Evolutionary conservation across 2,113 vertebrate species (phyloP).

Genomic region (Diadophis punctatus): DNA sequence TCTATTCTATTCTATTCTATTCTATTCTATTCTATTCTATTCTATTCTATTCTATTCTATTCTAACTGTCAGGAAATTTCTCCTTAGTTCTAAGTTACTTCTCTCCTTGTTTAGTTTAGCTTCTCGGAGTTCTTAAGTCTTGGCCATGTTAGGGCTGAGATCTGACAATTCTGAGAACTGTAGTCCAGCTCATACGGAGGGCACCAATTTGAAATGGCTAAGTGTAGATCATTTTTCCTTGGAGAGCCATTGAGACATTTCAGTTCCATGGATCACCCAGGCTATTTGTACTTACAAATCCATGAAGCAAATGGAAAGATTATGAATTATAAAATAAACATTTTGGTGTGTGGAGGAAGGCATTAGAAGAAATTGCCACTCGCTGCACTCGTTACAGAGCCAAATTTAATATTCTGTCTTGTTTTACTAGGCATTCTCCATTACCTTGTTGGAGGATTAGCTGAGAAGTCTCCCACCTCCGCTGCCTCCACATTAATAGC

Average conservation of each 20-base stretch:
- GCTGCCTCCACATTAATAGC: constrained; percentile 17
- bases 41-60: too few relatives aligned
- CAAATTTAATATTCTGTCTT: constrained; percentile 20
- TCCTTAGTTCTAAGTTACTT: too few relatives aligned
- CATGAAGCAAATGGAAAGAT: not conserved
- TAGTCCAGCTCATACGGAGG: not conserved
- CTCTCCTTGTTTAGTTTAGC: too few relatives aligned
- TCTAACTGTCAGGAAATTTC: too few relatives aligned
- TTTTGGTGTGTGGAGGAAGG: accelerated
- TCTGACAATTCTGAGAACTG: not conserved
- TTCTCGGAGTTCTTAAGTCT: not conserved
- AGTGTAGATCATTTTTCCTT: not conserved
- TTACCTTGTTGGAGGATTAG: constrained; percentile 46
- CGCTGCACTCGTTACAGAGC: not conserved
- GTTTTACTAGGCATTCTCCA: constrained; percentile 18
- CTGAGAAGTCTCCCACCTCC: constrained; percentile 20
- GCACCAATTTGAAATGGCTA: not conserved
- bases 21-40: too few relatives aligned
- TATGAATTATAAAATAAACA: not conserved
- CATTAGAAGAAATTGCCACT: constrained; percentile 8
- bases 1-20: too few relatives aligned
- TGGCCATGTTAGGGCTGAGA: not conserved
- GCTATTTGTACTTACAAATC: not conserved
- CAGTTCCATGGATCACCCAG: not conserved
- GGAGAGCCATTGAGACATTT: not conserved